A percentile compares a stretch with the other conserved stretches of the same genome.
Evolutionary conservation across 2,888 invertebrate genomes (phyloP).

Genomic region (Epinotia brunnichana): DNA sequence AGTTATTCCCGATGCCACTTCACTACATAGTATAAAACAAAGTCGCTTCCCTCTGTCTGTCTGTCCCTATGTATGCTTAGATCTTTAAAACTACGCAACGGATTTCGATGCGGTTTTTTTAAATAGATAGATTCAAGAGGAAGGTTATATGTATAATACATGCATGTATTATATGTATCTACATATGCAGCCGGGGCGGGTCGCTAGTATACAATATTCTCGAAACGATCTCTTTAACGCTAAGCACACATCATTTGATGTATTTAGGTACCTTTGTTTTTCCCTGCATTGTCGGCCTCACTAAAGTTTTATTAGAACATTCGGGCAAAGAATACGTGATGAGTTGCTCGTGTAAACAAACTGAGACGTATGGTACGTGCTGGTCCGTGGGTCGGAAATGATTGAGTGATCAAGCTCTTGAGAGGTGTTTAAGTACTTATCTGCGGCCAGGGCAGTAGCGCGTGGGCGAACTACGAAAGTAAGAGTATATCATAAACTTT

Average conservation of each 20-base stretch:
- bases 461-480: slow-evolving; percentile 25
- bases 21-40: too few species aligned
- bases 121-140: too few species aligned
- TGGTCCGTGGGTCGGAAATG: slow-evolving; percentile 34
- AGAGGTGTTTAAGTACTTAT: slow-evolving; percentile 36
- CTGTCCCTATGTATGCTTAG: too few species aligned
- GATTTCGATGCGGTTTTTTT: too few species aligned
- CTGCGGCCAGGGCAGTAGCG: not conserved
- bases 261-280: slow-evolving; percentile 34
- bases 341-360: slow-evolving; percentile 42
- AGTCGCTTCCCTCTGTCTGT: too few species aligned
- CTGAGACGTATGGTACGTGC: slow-evolving; percentile 32
- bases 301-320: slow-evolving; percentile 60
- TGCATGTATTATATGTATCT: too few species aligned
- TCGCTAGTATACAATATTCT: not conserved
- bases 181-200: too few species aligned
- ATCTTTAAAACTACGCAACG: too few species aligned
- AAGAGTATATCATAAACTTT: slow-evolving; percentile 7
- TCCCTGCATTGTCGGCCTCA: slow-evolving; percentile 51
- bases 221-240: not conserved
- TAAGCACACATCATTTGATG: slow-evolving; percentile 19
- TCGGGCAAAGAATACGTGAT: slow-evolving; percentile 59
- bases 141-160: too few species aligned
- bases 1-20: too few species aligned
- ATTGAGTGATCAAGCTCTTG: slow-evolving; percentile 33